These are phyloP conservation scores for Cossypha niveicapilla DNA, from an alignment of 2,797 vertebrate species.

Conservation along the genomic window DNA sequence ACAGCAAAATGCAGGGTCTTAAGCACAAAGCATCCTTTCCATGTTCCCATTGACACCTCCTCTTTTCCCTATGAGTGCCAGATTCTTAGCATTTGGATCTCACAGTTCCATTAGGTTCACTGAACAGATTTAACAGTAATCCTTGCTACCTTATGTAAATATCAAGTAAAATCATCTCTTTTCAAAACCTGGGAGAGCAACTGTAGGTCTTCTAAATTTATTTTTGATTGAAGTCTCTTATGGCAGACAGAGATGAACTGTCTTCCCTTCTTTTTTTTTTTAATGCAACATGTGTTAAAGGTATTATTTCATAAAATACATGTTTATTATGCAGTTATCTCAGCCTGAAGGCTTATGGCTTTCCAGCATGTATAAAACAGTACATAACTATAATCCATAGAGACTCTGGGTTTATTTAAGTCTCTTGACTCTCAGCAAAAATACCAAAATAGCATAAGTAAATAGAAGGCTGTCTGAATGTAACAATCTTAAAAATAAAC, in stretches of 20 bases:
- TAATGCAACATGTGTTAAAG: slow-evolving; percentile 62
- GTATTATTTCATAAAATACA: slow-evolving; percentile 68
- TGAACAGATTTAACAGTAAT: neutral
- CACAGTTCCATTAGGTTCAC: neutral
- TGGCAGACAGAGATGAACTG: slow-evolving; percentile 7
- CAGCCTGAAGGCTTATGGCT: slow-evolving; percentile 61
- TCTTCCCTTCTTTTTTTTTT: neutral
- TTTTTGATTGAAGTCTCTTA: neutral
- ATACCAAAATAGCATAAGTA: slow-evolving; percentile 39
- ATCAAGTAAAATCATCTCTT: neutral
- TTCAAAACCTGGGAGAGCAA: neutral
- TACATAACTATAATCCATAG: slow-evolving; percentile 50
- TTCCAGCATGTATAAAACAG: slow-evolving; percentile 63
- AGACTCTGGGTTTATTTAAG: slow-evolving; percentile 59
- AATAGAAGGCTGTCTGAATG: slow-evolving; percentile 15
- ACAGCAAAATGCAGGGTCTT: neutral
- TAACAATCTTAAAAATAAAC: slow-evolving; percentile 47
- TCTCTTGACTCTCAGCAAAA: slow-evolving; percentile 45
- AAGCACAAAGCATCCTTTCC: neutral
- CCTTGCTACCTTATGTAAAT: neutral
- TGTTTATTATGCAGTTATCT: slow-evolving; percentile 69
- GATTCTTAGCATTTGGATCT: neutral
- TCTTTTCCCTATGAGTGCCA: neutral
- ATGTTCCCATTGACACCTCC: neutral
- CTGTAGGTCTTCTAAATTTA: neutral